Evolutionary conservation across 2,113 vertebrate species (phyloP).

Genomic region (Megaceryle maxima): DNA sequence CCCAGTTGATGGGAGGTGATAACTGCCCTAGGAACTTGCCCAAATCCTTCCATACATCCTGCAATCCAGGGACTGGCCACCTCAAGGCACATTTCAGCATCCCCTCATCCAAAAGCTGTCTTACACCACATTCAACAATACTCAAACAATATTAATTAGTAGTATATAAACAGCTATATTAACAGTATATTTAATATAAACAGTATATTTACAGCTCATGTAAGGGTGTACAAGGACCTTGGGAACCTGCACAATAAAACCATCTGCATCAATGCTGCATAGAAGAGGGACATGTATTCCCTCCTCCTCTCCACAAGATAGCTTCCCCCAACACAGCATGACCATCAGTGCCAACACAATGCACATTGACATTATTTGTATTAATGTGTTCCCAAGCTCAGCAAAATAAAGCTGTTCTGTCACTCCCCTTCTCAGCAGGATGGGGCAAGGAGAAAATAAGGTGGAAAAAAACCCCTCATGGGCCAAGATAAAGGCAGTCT

Average conservation of each 20-base stretch:
- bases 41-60: background rate
- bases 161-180: background rate
- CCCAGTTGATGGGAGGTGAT: background rate
- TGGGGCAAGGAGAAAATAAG: background rate
- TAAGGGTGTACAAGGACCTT: background rate
- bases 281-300: background rate
- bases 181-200: too few species aligned
- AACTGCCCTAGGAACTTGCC: background rate
- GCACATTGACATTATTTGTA: background rate
- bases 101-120: background rate
- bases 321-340: background rate
- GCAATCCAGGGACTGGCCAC: background rate
- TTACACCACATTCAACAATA: background rate
- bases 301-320: background rate
- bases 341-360: too few species aligned
- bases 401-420: background rate
- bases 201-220: background rate
- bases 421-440: background rate
- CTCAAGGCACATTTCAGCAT: background rate
- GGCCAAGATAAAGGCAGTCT: background rate
- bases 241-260: background rate
- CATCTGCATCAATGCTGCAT: background rate
- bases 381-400: background rate
- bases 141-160: background rate
- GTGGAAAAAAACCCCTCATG: rapidly evolving